Percentiles rank a stretch among this genome's conserved stretches.
phyloP scores from a whole-genome alignment of 2,797 vertebrate genomes.

The Mormyrus proboscirostris region DNA sequence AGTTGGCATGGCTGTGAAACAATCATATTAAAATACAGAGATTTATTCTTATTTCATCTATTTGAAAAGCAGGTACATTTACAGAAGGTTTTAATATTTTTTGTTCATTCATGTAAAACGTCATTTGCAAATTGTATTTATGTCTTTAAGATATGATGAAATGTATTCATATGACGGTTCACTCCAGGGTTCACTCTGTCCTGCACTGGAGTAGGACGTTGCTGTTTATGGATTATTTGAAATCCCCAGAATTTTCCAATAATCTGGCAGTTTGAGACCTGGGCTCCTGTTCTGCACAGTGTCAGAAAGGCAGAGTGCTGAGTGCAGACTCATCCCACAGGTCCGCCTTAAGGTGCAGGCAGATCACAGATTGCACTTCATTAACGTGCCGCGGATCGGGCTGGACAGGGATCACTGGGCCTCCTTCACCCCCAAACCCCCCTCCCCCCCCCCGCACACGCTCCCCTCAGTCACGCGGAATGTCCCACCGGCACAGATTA shows the following conservation, averaged over 20 bases:
- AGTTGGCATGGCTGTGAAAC: not conserved
- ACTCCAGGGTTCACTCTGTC: not conserved
- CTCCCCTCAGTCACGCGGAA: slow-evolving; percentile 38
- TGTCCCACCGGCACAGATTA: slow-evolving; percentile 49
- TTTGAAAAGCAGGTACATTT: not conserved
- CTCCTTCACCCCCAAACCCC: not conserved
- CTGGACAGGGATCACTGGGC: slow-evolving; percentile 50
- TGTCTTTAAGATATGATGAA: not conserved
- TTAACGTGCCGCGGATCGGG: slow-evolving; percentile 55
- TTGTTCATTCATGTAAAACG: not conserved
- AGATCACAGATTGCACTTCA: slow-evolving; percentile 60
- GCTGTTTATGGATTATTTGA: not conserved
- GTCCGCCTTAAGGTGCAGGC: slow-evolving; percentile 41
- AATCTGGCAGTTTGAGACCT: not conserved
- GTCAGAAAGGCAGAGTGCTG: slow-evolving; percentile 36
- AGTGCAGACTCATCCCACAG: slow-evolving; percentile 18
- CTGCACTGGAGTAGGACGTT: not conserved
- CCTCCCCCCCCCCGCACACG: slow-evolving; percentile 25
- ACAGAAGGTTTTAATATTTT: not conserved
- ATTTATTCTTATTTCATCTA: not conserved
- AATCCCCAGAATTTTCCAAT: not conserved
- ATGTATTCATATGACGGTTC: not conserved
- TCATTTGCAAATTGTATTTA: not conserved
- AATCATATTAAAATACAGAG: not conserved
- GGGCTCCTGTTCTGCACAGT: slow-evolving; percentile 21